phyloP scores from a whole-genome alignment of 2,113 vertebrate species.

The Manacus vitellinus region DNA sequence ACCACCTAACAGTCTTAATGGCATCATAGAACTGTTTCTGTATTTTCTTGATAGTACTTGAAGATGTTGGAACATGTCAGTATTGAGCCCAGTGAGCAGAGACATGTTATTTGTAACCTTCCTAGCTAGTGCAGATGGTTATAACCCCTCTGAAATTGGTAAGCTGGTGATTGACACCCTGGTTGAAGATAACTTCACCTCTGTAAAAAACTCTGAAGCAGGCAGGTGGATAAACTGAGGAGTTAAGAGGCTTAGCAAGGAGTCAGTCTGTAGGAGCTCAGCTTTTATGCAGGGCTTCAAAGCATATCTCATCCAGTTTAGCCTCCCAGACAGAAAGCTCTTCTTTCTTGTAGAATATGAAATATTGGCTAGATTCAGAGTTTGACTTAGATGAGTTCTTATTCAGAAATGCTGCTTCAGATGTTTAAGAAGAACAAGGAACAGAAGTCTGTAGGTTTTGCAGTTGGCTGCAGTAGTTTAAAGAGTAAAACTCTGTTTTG shows the following conservation, averaged over 20 bases:
- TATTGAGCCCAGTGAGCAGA: not conserved
- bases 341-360: not conserved
- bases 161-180: not conserved
- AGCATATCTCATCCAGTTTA: constrained; percentile 24
- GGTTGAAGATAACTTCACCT: not conserved
- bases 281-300: not conserved
- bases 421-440: not conserved
- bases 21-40: not conserved
- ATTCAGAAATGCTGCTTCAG: not conserved
- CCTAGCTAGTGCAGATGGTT: not conserved
- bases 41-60: not conserved
- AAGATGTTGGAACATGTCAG: not conserved
- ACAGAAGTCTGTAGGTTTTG: not conserved
- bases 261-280: constrained; percentile 19
- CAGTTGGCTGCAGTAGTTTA: not conserved
- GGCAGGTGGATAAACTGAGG: constrained; percentile 4
- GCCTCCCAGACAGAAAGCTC: constrained; percentile 13
- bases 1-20: not conserved
- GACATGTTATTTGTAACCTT: not conserved
- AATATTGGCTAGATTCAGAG: not conserved
- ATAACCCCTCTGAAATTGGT: not conserved
- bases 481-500: not conserved
- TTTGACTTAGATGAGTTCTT: not conserved
- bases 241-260: constrained; percentile 51
- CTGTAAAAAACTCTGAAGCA: not conserved